These are phyloP conservation scores for Parus major DNA, from an alignment of 2,113 vertebrate species.

Conservation along the genomic window DNA sequence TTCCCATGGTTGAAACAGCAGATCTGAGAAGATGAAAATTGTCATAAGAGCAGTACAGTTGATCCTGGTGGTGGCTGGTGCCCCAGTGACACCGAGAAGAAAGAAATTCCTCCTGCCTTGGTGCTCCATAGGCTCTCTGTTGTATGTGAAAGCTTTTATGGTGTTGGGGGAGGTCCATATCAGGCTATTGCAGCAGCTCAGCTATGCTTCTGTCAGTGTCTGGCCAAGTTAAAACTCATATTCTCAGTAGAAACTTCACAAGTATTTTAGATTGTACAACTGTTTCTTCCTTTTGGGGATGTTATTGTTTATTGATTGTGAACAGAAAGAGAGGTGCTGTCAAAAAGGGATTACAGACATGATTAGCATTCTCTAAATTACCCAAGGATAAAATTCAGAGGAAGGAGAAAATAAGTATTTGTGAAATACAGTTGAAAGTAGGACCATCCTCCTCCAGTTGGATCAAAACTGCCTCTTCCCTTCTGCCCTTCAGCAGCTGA, in stretches of 20 bases:
- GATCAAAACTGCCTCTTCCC: background rate
- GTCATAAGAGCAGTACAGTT: background rate
- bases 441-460: background rate
- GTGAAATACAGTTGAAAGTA: background rate
- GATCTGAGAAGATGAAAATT: background rate
- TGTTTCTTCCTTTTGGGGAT: background rate
- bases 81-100: background rate
- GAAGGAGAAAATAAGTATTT: background rate
- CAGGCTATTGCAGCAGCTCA: background rate
- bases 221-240: background rate
- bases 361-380: background rate
- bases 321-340: background rate
- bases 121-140: background rate
- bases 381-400: background rate
- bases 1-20: fast-evolving
- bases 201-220: background rate
- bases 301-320: background rate
- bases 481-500: background rate
- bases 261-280: background rate
- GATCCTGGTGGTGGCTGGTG: background rate
- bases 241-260: background rate
- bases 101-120: background rate
- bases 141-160: background rate
- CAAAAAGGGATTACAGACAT: background rate
- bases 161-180: background rate